A percentile compares a stretch with the other conserved stretches of the same genome.
phyloP scores from a whole-genome alignment of 2,888 invertebrate species.

The Scrobipalpa costella region DNA sequence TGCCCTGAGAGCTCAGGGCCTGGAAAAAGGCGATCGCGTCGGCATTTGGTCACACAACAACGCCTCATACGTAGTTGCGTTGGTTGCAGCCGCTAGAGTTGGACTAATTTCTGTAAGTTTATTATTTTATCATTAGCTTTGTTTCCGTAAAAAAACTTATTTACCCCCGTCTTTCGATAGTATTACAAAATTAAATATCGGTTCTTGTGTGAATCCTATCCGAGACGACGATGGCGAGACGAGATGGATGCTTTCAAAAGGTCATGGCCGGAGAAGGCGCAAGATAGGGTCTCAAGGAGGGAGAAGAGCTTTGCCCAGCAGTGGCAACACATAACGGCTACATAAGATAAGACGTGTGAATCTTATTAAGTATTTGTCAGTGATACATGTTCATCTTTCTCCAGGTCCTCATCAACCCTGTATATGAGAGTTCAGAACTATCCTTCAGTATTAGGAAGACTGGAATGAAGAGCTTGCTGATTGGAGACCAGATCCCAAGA shows the following conservation, averaged over 20 bases:
- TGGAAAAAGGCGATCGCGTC: slow-evolving; percentile 88
- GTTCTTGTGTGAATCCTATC: neutral
- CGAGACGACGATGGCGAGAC: too few relatives aligned
- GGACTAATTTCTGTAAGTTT: slow-evolving; percentile 86
- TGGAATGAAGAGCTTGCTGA: slow-evolving; percentile 84
- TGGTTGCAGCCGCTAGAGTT: slow-evolving; percentile 86
- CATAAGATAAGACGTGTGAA: neutral
- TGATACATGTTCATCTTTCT: slow-evolving; percentile 29
- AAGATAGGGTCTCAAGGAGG: too few relatives aligned
- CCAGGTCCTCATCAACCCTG: slow-evolving; percentile 90
- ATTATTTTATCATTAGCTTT: too few relatives aligned
- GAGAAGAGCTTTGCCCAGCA: too few relatives aligned
- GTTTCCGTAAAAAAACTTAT: too few relatives aligned
- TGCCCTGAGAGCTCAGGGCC: slow-evolving; percentile 85
- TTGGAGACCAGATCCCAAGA: slow-evolving; percentile 82
- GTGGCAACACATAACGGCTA: too few relatives aligned
- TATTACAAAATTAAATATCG: too few relatives aligned
- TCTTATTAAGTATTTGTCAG: neutral
- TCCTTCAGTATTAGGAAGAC: slow-evolving; percentile 88
- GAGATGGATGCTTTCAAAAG: too few relatives aligned
- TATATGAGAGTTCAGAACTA: slow-evolving; percentile 86
- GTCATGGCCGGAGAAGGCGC: too few relatives aligned
- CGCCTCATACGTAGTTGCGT: slow-evolving; percentile 86
- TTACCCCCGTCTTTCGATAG: too few relatives aligned
- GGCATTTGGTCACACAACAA: slow-evolving; percentile 92